These are phyloP conservation scores for Luehdorfia chinensis DNA, from an alignment of 1,140 invertebrate genomes.

Conservation along the genomic window DNA sequence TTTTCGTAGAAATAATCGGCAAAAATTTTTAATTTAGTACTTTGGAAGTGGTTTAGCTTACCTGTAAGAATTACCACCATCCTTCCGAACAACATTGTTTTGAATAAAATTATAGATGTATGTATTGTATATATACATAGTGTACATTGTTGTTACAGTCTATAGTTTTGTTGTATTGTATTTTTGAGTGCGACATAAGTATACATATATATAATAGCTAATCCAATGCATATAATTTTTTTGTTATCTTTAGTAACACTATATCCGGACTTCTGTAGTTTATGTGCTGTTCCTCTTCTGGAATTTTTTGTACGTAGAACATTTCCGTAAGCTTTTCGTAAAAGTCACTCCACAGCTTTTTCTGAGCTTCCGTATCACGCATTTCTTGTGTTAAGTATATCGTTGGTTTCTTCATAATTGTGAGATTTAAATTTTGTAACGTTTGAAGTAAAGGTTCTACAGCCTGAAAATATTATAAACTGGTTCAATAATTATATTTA, in stretches of 20 bases:
- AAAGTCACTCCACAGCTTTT: slow-evolving; percentile 76
- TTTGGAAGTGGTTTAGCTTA: too few species aligned
- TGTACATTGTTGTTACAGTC: too few species aligned
- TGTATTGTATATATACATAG: too few species aligned
- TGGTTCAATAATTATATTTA: neutral
- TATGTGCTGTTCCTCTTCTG: slow-evolving; percentile 75
- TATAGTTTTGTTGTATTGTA: too few species aligned
- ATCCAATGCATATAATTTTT: slow-evolving; percentile 56
- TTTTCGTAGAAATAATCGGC: too few species aligned
- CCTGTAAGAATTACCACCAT: too few species aligned
- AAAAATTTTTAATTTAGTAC: too few species aligned
- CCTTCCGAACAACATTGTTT: too few species aligned
- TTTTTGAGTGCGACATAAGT: too few species aligned
- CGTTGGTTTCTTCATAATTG: slow-evolving; percentile 64
- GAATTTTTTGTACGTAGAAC: slow-evolving; percentile 73
- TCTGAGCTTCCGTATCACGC: slow-evolving; percentile 78
- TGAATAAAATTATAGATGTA: too few species aligned
- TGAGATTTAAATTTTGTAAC: slow-evolving; percentile 65
- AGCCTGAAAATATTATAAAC: slow-evolving; percentile 77
- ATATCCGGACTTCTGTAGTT: slow-evolving; percentile 78
- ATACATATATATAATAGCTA: too few species aligned
- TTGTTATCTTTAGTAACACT: slow-evolving; percentile 72
- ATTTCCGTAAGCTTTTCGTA: slow-evolving; percentile 63
- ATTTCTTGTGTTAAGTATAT: slow-evolving; percentile 79
- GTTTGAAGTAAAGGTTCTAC: slow-evolving; percentile 77